A percentile compares a stretch with the other conserved stretches of the same genome.
Conservation (phyloP, 2,888 invertebrate species). For the Harpalus rufipes region DNA sequence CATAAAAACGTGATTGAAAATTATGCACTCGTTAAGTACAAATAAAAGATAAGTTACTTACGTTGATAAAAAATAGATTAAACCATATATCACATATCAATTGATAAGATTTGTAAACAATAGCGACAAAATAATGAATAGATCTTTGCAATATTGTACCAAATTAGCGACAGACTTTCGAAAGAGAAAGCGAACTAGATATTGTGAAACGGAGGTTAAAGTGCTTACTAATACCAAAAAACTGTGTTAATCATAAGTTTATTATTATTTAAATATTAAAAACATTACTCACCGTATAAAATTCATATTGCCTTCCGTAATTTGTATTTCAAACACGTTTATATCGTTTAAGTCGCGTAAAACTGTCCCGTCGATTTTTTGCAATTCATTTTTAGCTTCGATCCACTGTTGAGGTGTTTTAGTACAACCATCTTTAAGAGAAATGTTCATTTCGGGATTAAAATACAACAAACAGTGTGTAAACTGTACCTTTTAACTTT, state of each 20-base stretch:
- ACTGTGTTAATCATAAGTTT: neutral
- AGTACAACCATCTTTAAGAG: neutral
- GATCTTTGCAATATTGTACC: too few species aligned
- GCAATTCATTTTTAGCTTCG: conserved; percentile 73
- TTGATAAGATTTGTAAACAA: too few species aligned
- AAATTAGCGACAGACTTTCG: too few species aligned
- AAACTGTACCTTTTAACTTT: conserved; percentile 50
- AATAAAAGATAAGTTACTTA: neutral
- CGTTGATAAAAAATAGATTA: neutral
- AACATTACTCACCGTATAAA: conserved; percentile 73
- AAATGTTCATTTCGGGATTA: neutral
- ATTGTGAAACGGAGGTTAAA: too few species aligned
- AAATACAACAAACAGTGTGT: neutral
- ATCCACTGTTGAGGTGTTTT: conserved; percentile 71
- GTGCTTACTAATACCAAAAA: neutral
- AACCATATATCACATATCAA: too few species aligned
- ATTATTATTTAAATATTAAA: neutral
- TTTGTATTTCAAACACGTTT: conserved; percentile 73
- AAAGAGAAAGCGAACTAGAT: too few species aligned
- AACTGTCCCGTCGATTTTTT: conserved; percentile 75
- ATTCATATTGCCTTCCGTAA: conserved; percentile 74
- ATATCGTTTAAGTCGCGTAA: conserved; percentile 72
- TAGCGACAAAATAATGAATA: too few species aligned
- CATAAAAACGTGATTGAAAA: neutral
- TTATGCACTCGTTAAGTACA: too few species aligned